A percentile compares a stretch with the other conserved stretches of the same genome.
These are phyloP conservation scores for Mormoops blainvillei DNA, from an alignment of 2,113 vertebrate genomes.

Conservation along the genomic window DNA sequence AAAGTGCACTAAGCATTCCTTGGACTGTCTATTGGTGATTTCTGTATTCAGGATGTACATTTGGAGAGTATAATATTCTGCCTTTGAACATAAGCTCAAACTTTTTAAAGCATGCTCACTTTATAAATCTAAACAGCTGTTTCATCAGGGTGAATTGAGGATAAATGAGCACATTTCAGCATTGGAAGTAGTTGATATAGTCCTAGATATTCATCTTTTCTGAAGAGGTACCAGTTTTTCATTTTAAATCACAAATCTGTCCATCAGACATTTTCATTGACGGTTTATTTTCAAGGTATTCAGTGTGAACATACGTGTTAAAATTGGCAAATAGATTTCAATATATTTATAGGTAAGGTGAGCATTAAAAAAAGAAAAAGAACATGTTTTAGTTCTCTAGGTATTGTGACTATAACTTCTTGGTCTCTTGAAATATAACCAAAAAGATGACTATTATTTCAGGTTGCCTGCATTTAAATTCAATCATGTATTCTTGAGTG, in stretches of 20 bases:
- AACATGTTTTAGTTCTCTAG: background rate
- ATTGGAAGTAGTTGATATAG: background rate
- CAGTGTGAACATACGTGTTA: background rate
- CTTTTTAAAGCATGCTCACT: constrained; percentile 42
- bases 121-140: constrained; percentile 53
- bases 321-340: background rate
- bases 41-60: constrained; percentile 3
- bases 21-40: background rate
- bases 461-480: background rate
- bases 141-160: background rate
- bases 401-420: background rate
- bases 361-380: background rate
- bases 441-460: background rate
- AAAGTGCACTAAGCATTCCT: background rate
- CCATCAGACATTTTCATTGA: background rate
- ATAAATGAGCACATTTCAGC: constrained; percentile 22
- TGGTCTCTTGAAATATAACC: background rate
- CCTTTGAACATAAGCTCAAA: constrained; percentile 4
- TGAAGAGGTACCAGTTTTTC: background rate
- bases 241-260: constrained; percentile 5
- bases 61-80: background rate
- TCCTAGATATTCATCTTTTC: background rate
- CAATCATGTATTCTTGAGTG: background rate
- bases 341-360: background rate
- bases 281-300: background rate